Conservation (phyloP, 2,113 vertebrate species). For the Mesoclemmys tuberculata region DNA sequence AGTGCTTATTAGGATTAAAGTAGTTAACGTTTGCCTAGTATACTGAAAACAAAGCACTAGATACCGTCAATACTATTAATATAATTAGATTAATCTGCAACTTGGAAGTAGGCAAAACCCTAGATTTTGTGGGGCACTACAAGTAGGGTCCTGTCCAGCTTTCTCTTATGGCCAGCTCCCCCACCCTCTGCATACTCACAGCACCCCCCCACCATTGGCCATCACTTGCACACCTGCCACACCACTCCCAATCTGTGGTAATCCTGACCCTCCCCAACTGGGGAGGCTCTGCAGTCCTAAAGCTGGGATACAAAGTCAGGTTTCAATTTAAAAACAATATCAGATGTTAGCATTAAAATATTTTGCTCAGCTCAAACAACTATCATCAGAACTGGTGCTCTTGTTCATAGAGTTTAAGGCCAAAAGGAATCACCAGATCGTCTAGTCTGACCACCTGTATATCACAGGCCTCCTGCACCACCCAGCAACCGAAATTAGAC, state of each 20-base stretch:
- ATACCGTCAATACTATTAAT: background rate
- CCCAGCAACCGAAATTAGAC: background rate
- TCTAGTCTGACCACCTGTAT: background rate
- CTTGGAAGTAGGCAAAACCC: background rate
- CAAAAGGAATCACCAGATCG: background rate
- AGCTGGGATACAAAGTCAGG: background rate
- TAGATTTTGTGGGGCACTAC: background rate
- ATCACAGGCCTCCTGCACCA: background rate
- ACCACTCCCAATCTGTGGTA: background rate
- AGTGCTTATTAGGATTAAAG: background rate
- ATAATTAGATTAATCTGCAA: background rate
- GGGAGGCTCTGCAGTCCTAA: too few species aligned
- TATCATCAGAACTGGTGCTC: background rate
- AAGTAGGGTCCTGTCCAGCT: background rate
- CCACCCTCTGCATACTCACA: background rate
- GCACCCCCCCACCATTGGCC: background rate
- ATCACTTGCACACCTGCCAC: background rate
- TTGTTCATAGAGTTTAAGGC: background rate
- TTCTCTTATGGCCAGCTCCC: background rate
- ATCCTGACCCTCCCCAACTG: background rate
- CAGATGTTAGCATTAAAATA: background rate
- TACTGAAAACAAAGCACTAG: background rate
- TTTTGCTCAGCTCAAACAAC: background rate
- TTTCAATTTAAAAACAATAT: background rate
- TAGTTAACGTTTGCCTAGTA: background rate